Conservation (phyloP, 2,113 vertebrate genomes). For the Rousettus leschenaultii region DNA sequence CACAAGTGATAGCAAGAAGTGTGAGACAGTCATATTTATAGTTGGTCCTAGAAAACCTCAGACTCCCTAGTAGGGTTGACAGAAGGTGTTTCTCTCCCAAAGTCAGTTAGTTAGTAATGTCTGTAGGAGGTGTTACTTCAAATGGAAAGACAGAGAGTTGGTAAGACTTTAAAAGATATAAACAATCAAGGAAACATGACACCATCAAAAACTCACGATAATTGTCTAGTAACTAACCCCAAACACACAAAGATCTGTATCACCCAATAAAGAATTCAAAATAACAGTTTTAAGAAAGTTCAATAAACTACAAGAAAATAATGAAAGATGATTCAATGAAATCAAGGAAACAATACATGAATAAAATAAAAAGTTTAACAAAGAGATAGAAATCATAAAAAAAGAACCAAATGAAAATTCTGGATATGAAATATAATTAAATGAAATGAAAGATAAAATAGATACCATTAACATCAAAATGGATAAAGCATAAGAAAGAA, state of each 20-base stretch:
- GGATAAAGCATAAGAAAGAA: not conserved
- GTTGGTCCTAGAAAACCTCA: not conserved
- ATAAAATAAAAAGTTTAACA: not conserved
- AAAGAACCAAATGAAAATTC: not conserved
- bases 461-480: not conserved
- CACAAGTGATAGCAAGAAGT: not conserved
- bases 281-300: too few species aligned
- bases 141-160: too few species aligned
- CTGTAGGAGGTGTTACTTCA: not conserved
- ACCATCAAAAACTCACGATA: too few species aligned
- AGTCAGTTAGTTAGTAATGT: not conserved
- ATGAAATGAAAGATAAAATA: not conserved
- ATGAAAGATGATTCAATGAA: not conserved
- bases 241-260: too few species aligned
- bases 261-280: too few species aligned
- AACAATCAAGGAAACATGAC: too few species aligned
- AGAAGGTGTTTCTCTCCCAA: not conserved
- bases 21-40: not conserved
- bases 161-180: too few species aligned
- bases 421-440: not conserved
- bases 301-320: too few species aligned
- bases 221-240: too few species aligned
- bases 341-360: not conserved
- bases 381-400: not conserved
- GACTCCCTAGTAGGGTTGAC: not conserved